Evolutionary conservation across 2,888 invertebrate genomes (phyloP).

Genomic region (Pristionchus fissidentatus): DNA sequence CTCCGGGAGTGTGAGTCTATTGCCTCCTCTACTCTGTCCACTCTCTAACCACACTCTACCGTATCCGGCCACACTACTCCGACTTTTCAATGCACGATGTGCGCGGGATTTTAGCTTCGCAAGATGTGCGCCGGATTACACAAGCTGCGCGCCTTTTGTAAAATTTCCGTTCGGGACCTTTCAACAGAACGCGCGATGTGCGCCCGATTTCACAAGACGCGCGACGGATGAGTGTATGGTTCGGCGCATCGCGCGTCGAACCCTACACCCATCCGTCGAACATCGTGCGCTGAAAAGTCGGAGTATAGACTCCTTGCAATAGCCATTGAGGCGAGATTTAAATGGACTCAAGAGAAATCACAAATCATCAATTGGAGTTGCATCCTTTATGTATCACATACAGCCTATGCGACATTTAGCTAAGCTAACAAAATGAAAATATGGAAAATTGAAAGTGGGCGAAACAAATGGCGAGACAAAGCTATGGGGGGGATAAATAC

Average conservation of each 20-base stretch:
- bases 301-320: no score
- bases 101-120: no score
- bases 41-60: conserved; percentile 3
- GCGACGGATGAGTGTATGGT: no score
- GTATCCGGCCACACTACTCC: conserved; percentile 7
- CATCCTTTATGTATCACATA: conserved; percentile 44
- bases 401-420: conserved; percentile 18
- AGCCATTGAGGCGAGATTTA: neutral
- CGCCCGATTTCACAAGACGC: no score
- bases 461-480: conserved; percentile 10
- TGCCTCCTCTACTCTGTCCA: neutral
- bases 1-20: neutral
- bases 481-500: neutral
- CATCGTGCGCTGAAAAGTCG: no score
- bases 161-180: no score
- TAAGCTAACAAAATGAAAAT: conserved; percentile 20
- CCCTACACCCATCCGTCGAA: no score
- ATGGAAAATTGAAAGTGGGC: conserved; percentile 5
- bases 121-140: no score
- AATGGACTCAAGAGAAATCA: neutral
- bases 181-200: no score
- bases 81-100: no score
- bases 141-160: no score
- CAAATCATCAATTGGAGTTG: neutral
- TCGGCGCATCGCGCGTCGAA: no score